These are phyloP conservation scores for Lateolabrax maculatus DNA, from an alignment of 2,797 vertebrate species.

Conservation along the genomic window DNA sequence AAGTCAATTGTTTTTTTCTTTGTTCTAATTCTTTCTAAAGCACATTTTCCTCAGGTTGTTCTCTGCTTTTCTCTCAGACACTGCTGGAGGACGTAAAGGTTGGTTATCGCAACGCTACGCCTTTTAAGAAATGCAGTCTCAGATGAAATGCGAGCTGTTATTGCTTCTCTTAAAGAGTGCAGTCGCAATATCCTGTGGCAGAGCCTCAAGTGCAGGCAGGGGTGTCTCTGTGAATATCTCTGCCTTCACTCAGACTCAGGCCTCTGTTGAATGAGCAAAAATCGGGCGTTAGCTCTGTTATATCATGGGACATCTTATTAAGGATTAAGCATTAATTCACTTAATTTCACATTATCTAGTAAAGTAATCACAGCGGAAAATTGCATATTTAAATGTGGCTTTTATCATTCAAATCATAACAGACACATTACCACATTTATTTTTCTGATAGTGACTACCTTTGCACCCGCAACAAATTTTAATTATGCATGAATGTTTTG, in stretches of 20 bases:
- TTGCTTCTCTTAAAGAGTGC: conserved; percentile 68
- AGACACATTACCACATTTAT: no score
- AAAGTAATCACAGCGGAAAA: neutral
- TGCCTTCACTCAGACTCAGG: conserved; percentile 41
- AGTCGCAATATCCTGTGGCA: conserved; percentile 64
- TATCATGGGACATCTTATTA: neutral
- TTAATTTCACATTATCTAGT: neutral
- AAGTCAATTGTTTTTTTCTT: conserved; percentile 35
- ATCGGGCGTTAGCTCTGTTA: conserved; percentile 23
- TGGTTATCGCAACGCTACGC: conserved; percentile 35
- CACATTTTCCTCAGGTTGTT: conserved; percentile 11
- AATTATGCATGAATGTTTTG: neutral
- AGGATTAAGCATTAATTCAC: conserved; percentile 5
- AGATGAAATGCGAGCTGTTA: conserved; percentile 70
- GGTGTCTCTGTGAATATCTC: conserved; percentile 60
- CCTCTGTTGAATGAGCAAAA: conserved; percentile 17
- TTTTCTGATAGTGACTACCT: neutral
- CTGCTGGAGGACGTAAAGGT: conserved; percentile 25
- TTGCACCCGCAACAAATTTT: neutral
- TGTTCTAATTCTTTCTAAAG: conserved; percentile 28
- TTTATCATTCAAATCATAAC: conserved; percentile 7
- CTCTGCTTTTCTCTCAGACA: conserved; percentile 9
- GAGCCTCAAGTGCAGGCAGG: conserved; percentile 50
- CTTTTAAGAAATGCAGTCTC: conserved; percentile 60
- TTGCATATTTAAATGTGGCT: neutral